Conservation (phyloP, 2,888 invertebrate species). For the Chrysina gloriosa region DNA sequence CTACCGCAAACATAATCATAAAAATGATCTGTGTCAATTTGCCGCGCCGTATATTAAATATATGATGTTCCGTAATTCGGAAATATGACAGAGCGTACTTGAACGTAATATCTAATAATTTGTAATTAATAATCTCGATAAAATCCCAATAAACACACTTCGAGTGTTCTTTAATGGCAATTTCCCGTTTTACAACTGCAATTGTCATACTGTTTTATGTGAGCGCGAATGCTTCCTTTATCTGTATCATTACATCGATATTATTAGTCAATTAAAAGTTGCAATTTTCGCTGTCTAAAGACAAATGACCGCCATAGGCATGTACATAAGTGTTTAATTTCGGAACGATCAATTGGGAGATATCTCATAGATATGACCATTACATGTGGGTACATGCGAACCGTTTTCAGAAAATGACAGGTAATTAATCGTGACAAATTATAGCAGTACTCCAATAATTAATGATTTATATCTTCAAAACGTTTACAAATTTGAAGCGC, state of each 20-base stretch:
- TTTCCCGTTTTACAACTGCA: constrained; percentile 25
- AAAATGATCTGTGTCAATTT: not conserved
- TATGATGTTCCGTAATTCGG: not conserved
- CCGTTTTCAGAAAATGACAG: constrained; percentile 21
- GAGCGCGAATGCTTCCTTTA: not conserved
- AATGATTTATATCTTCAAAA: constrained; percentile 5
- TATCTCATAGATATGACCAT: constrained; percentile 13
- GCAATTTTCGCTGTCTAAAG: constrained; percentile 9
- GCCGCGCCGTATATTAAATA: not conserved
- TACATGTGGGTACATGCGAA: not conserved
- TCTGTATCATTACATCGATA: constrained; percentile 30
- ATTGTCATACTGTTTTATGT: constrained; percentile 1
- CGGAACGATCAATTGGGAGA: constrained; percentile 11
- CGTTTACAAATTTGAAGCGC: not conserved
- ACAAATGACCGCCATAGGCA: constrained; percentile 5
- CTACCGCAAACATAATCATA: not conserved
- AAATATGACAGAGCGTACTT: constrained; percentile 1
- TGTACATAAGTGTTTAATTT: constrained; percentile 4
- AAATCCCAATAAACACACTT: constrained; percentile 32
- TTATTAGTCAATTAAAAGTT: constrained; percentile 15
- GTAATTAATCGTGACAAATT: constrained; percentile 15
- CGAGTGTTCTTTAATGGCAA: constrained; percentile 32
- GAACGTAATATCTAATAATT: constrained; percentile 22
- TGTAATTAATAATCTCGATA: constrained; percentile 36
- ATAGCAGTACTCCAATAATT: not conserved